Evolutionary conservation across 2,888 invertebrate species (phyloP), one percentile per base, ranked within the genome.

Genomic region (Caenorhabditis sp.): DNA sequence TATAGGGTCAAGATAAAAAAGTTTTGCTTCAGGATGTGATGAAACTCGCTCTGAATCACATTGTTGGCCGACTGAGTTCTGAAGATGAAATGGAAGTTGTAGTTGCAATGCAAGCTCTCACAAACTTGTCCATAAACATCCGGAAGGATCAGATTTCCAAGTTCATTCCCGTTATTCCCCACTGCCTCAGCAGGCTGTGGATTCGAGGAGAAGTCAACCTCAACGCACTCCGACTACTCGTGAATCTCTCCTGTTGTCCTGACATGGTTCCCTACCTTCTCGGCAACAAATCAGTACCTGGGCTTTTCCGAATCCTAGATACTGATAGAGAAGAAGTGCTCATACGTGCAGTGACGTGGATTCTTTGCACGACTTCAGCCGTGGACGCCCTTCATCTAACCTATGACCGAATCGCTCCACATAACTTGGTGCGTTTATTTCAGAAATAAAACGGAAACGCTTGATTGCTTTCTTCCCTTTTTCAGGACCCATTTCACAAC

Each of bases 221-320:
- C 35, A 86, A 90, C 72, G 92, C 94, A 1, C 91, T 94, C 22
- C 93, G 94, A 86, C 92, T 94, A 35, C 92, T 94, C 51, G 94
- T 94, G 68, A 94, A 94, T 90, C 91, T 94, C 5, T 94, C 94
- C 11, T 93, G 94, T 81, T 94, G 94, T 90, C 92, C 93, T 80
- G 93, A 93, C 79, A 93, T 94, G 93, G 93, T 94, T 56, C 94
- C 94, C 8, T 93, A 93, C 87, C 92, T 94, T 44, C 91, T 94
- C 60, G 94, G 94, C 78, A 94, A 94, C 51, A 93, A 94, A 93
- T 69, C 87, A 1, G 88, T 89, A 2, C 85, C 87, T 11, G 90
- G 90, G 8, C 56, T 90, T 4, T 67, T 90, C 1, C 76, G 89
- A 22, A 86, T 90, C 20, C 76, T 90, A 44, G 90, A 90, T 56